Base-by-base conservation (phyloP, 2,797 vertebrate species). In the Bovichtus diacanthus region DNA sequence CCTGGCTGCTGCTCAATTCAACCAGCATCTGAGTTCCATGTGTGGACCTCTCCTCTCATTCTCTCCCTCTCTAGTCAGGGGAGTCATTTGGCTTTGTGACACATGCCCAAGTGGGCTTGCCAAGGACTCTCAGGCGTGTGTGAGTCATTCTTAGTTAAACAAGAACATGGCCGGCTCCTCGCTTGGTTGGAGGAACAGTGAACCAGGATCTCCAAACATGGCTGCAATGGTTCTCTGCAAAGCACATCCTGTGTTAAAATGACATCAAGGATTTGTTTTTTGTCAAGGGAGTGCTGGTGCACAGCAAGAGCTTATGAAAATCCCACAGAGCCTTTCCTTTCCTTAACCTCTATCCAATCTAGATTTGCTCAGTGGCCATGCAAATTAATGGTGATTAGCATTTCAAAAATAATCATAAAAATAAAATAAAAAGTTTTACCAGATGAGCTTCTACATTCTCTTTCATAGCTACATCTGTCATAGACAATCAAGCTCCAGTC, bases 1-100 rank as follows among this genome's bases (percentile, higher is more conserved):
- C 29, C 74, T 90, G 87, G 83, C 58, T 34, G 9, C 70, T 66
- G 29, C 74, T 76, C 78, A 86, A 54, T 44, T 60, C 78, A 70
- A 60, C 60, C 70, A 77, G 80, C 93, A 93, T 91, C 89, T 92
- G 90, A 92, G 63, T 49, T 70, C 90, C 90, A 92, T 88, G 87
- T 92, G 88, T 89, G 84, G 75, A 65, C 70, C 69, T 74, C 68
- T 77, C 36, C 78, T 65, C 73, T 71, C 54, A 18, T 19, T 59
- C 55, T 61, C 69, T 66, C 59, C 62, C 54, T 73, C 69, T 39
- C 53, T 15, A 69, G 67, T 78, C 46, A 49, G 76, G 60, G 63
- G 50, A 79, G 76, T 75, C 27, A 27, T 84, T 91, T 80, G 65
- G 77, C 74, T 78, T 34, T 72, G 70, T 83, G 78, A 90, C 80